Conservation (phyloP, 2,113 vertebrate species). For the Morone saxatilis region DNA sequence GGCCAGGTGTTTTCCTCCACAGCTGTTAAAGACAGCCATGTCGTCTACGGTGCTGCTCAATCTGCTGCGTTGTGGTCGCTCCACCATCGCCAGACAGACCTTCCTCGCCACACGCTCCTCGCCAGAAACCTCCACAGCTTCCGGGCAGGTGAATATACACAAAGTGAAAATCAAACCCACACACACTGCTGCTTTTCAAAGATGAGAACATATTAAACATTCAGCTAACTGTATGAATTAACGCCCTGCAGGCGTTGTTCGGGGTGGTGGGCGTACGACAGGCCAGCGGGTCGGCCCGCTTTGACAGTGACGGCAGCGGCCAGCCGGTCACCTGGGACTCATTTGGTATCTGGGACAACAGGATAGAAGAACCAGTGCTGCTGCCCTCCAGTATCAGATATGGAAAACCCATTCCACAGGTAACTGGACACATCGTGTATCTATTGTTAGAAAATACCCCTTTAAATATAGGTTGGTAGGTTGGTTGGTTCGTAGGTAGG, state of each 20-base stretch:
- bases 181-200: no score
- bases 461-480: no score
- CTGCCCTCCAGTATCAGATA: slow-evolving; percentile 92
- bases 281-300: slow-evolving; percentile 75
- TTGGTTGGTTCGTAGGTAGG: no score
- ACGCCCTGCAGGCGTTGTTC: background rate
- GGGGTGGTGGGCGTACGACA: slow-evolving; percentile 21
- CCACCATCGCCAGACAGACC: background rate
- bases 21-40: slow-evolving; percentile 51
- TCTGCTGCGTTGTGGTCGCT: slow-evolving; percentile 46
- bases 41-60: slow-evolving; percentile 46
- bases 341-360: slow-evolving; percentile 95
- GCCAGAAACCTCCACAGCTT: slow-evolving; percentile 12
- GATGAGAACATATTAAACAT: background rate
- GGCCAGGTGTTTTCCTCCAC: slow-evolving; percentile 23
- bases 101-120: background rate
- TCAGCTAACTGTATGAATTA: background rate
- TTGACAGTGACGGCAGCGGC: slow-evolving; percentile 77
- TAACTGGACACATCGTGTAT: slow-evolving; percentile 5
- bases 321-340: slow-evolving; percentile 89
- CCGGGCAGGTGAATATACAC: slow-evolving; percentile 27
- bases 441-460: no score
- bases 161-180: no score
- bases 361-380: slow-evolving; percentile 91
- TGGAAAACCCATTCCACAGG: slow-evolving; percentile 88